Percentiles rank a stretch among this genome's conserved stretches.
These are phyloP conservation scores for Podarcis lilfordi DNA, from an alignment of 2,797 vertebrate species.

Conservation along the genomic window DNA sequence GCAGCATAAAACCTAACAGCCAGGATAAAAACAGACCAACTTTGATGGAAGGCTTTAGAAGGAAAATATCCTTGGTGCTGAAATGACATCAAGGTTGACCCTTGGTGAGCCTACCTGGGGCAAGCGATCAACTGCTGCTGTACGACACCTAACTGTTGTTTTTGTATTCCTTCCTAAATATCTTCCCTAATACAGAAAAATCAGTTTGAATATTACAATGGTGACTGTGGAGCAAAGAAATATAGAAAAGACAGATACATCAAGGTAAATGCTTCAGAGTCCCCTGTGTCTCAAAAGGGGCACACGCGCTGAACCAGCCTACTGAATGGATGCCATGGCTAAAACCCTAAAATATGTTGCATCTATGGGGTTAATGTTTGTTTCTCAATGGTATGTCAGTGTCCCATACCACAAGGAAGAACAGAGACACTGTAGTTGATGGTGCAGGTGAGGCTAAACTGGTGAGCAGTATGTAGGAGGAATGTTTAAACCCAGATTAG, in stretches of 20 bases:
- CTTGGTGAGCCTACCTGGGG: too few relatives aligned
- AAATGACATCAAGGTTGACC: neutral
- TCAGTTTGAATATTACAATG: constrained; percentile 84
- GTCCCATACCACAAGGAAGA: neutral
- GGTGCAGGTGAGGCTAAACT: neutral
- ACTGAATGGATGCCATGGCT: constrained; percentile 19
- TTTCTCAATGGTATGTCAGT: neutral
- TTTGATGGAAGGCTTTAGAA: neutral
- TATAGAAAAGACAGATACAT: constrained; percentile 79
- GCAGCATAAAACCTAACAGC: neutral
- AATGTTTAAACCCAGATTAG: neutral
- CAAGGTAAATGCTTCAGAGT: constrained; percentile 78
- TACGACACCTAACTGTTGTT: neutral
- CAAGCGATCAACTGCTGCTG: neutral
- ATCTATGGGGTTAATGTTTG: neutral
- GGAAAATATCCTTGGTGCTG: neutral
- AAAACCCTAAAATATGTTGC: neutral
- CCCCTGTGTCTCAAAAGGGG: constrained; percentile 6
- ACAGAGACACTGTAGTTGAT: neutral
- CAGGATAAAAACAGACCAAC: neutral
- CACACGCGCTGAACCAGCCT: constrained; percentile 14
- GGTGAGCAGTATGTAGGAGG: neutral
- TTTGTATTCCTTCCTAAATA: constrained; percentile 29
- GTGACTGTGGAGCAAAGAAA: constrained; percentile 82
- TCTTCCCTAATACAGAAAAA: constrained; percentile 82